Evolutionary conservation across 2,113 vertebrate species (phyloP), one percentile per base, ranked within the genome.

Genomic region (Aphelocoma coerulescens): DNA sequence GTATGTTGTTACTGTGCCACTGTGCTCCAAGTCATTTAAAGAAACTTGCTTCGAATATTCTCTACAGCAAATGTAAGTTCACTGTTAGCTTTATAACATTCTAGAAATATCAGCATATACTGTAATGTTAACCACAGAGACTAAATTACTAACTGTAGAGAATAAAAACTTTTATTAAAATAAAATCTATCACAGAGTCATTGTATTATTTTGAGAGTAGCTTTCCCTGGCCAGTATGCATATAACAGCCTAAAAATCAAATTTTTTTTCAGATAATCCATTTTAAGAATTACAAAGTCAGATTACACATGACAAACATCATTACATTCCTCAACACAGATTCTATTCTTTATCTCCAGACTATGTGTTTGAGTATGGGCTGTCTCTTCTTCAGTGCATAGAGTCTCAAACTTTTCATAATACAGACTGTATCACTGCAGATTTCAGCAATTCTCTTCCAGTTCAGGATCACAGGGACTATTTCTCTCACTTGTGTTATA

Each of bases 361-460:
- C 22, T 44, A 66, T 5, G 11, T 9, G 48, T n/a, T 30, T 0
- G 0, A 67, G 22, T 24, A 33, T 2, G 80, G 5, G 4, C 21
- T 74, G 61, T 57, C n/a, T 66, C n/a, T 88, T 77, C 61, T 26
- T 23, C 63, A 69, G 1, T 6, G 27, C 51, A 61, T 4, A 32
- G 3, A 33, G 37, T 81, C 46, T 57, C 67, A 28, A 57, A 55
- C 44, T 35, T 55, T 37, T 41, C 24, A 48, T 4, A 76, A 62
- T 49, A 80, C 24, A 63, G 23, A 73, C 20, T 44, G 7, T 4
- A 59, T 44, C 18, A 46, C 67, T 73, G 68, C 33, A 55, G 30
- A 37, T 48, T 44, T 35, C 48, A 76, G n/a, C 72, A 76, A 20
- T 41, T 88, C 59, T 52, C 43, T 52, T 85, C 55, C 63, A 54